phyloP scores from a whole-genome alignment of 2,888 invertebrate species.

The Drosophila yooni region DNA sequence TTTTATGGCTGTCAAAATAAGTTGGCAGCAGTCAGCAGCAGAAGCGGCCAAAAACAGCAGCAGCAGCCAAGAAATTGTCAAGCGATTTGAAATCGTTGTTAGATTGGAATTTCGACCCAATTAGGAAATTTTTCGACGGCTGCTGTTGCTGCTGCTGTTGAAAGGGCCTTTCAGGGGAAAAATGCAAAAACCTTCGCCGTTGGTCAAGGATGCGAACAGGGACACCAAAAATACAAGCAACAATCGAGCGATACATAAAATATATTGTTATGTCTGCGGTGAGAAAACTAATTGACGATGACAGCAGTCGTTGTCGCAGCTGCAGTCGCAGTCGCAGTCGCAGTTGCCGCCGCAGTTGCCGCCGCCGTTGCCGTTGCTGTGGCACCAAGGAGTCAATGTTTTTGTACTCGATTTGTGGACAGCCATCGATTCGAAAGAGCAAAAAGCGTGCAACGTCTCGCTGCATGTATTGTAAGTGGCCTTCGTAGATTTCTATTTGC shows the following conservation, averaged over 20 bases:
- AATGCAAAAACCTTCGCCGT: slow-evolving; percentile 55
- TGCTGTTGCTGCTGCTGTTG: slow-evolving; percentile 36
- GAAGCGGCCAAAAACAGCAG: slow-evolving; percentile 8
- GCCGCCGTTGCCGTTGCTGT: slow-evolving; percentile 3
- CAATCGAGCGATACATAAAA: slow-evolving; percentile 66
- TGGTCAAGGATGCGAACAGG: slow-evolving; percentile 53
- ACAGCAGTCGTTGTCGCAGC: slow-evolving; percentile 50
- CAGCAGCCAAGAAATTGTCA: slow-evolving; percentile 54
- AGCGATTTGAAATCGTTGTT: slow-evolving; percentile 74
- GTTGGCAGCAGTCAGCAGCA: slow-evolving; percentile 37
- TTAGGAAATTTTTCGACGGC: slow-evolving; percentile 75
- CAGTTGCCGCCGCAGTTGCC: neutral
- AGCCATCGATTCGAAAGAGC: slow-evolving; percentile 39
- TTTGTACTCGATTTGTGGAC: slow-evolving; percentile 33
- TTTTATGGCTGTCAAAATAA: slow-evolving; percentile 53
- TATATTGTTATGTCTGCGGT: slow-evolving; percentile 79
- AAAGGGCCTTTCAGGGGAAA: slow-evolving; percentile 56
- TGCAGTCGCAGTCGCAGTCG: slow-evolving; percentile 1
- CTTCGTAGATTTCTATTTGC: slow-evolving; percentile 70
- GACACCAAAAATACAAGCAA: slow-evolving; percentile 31
- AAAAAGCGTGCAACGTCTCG: slow-evolving; percentile 41
- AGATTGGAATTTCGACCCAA: slow-evolving; percentile 83
- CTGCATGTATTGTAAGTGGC: slow-evolving; percentile 55
- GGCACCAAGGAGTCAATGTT: slow-evolving; percentile 47
- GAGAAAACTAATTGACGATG: slow-evolving; percentile 79